phyloP scores from a whole-genome alignment of 2,797 vertebrate genomes.

The Cacajao melanocephalus region DNA sequence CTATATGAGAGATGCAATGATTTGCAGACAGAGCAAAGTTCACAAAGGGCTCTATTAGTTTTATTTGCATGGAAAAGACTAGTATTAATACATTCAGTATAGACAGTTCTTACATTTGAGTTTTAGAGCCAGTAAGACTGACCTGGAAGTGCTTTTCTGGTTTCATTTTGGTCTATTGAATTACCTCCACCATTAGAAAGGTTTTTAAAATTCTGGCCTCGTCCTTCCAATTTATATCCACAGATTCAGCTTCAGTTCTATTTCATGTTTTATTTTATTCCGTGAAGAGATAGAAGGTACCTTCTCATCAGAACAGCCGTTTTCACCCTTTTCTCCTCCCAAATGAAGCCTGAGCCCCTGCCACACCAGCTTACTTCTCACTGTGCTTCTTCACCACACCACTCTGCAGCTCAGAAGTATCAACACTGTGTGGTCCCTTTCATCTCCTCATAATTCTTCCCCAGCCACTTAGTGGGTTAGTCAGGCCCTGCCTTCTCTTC shows the following conservation, averaged over 20 bases:
- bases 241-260: conserved; percentile 28
- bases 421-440: background rate
- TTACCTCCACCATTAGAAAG: background rate
- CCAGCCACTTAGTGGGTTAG: background rate
- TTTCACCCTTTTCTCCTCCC: background rate
- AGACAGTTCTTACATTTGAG: background rate
- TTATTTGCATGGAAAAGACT: background rate
- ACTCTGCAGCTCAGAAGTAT: conserved; percentile 34
- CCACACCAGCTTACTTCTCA: background rate
- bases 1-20: background rate
- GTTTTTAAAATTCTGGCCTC: conserved; percentile 31
- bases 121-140: background rate
- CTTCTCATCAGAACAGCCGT: background rate
- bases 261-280: conserved; percentile 20
- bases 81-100: background rate
- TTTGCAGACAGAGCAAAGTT: background rate
- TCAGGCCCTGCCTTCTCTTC: background rate
- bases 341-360: background rate
- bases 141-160: conserved; percentile 2
- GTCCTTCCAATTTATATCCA: background rate
- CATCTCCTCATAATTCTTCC: background rate
- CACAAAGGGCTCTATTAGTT: background rate
- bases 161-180: conserved; percentile 17
- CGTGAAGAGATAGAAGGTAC: background rate
- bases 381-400: background rate